Conservation (phyloP, 2,888 invertebrate genomes). For the Ornithoptera priamus region DNA sequence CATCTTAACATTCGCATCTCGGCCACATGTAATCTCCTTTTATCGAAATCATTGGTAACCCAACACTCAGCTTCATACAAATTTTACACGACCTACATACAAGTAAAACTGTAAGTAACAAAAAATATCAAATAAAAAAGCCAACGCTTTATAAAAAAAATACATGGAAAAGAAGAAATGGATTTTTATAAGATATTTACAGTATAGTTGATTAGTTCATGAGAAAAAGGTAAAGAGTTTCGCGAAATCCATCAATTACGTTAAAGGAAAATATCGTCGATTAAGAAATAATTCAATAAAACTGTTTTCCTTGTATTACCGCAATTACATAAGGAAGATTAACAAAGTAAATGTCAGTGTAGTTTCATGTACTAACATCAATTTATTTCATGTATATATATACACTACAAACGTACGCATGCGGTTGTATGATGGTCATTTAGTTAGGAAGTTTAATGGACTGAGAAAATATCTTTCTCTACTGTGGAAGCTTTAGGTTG, state of each 20-base stretch:
- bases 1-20: no score
- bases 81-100: no score
- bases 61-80: no score
- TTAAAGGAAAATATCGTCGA: not conserved
- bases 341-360: not conserved
- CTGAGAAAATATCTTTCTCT: no score
- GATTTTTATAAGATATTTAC: not conserved
- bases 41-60: no score
- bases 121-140: not conserved
- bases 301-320: slow-evolving; percentile 1
- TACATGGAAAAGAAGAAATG: no score
- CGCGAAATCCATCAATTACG: not conserved
- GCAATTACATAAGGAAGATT: slow-evolving; percentile 1
- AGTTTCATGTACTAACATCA: not conserved
- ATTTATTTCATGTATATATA: not conserved
- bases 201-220: not conserved
- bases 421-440: no score
- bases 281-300: slow-evolving; percentile 30
- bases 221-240: not conserved
- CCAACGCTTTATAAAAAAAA: not conserved
- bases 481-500: no score
- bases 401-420: no score
- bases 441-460: no score
- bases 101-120: no score
- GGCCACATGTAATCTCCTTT: no score